Evolutionary conservation across 2,113 vertebrate species (phyloP).

Genomic region (Osmerus mordax): DNA sequence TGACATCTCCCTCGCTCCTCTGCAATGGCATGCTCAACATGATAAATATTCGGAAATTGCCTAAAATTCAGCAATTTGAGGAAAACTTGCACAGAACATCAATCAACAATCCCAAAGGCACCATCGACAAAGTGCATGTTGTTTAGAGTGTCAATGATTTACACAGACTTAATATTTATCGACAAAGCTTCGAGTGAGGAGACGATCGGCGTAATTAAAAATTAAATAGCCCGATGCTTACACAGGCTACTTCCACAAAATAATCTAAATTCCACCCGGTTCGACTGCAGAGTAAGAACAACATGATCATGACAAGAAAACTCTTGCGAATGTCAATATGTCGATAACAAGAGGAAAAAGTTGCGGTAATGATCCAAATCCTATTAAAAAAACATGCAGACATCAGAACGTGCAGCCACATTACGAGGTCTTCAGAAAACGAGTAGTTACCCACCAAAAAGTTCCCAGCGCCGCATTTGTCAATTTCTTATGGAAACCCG

Average conservation of each 20-base stretch:
- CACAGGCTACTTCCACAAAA: conserved; percentile 40
- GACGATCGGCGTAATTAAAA: conserved; percentile 43
- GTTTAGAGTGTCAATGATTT: conserved; percentile 31
- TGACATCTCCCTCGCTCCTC: conserved; percentile 19
- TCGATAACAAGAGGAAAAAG: conserved; percentile 12
- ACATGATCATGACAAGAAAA: conserved; percentile 26
- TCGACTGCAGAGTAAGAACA: conserved; percentile 29
- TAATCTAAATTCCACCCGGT: conserved; percentile 38
- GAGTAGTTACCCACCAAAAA: conserved; percentile 73
- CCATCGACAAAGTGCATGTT: conserved; percentile 37
- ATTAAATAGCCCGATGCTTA: conserved; percentile 56
- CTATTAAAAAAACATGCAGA: conserved; percentile 51
- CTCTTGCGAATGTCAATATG: conserved; percentile 27
- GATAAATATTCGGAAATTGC: conserved; percentile 51
- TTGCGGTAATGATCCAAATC: conserved; percentile 30
- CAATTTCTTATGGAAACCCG: conserved; percentile 68
- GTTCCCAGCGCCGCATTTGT: conserved; percentile 78
- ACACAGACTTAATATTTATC: conserved; percentile 35
- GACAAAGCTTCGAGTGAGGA: conserved; percentile 31
- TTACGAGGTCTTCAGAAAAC: conserved; percentile 52
- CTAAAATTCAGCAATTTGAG: conserved; percentile 42
- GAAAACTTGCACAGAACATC: conserved; percentile 47
- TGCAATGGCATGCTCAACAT: conserved; percentile 37
- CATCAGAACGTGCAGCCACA: conserved; percentile 60
- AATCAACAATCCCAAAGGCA: conserved; percentile 28